A percentile compares a stretch with the other conserved stretches of the same genome.
These are phyloP conservation scores for Micronisus gabar DNA, from an alignment of 2,113 vertebrate species.

Conservation along the genomic window DNA sequence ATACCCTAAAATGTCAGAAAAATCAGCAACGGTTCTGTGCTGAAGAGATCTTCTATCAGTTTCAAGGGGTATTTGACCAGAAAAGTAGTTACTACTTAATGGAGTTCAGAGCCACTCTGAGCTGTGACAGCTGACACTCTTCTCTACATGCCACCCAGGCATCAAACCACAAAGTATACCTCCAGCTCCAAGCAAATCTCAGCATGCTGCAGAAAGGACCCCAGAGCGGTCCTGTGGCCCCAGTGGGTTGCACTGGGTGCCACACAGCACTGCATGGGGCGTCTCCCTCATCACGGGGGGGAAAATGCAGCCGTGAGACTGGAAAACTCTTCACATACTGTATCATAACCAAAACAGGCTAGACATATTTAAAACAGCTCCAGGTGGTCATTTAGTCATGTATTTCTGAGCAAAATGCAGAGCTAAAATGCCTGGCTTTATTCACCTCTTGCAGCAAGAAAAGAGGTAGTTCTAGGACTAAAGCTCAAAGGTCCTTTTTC, in stretches of 20 bases:
- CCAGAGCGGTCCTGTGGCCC: accelerated
- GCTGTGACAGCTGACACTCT: not conserved
- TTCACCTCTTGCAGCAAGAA: not conserved
- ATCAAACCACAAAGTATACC: not conserved
- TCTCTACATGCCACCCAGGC: not conserved
- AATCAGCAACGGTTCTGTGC: not conserved
- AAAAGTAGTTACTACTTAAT: not conserved
- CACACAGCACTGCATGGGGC: accelerated
- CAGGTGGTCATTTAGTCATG: not conserved
- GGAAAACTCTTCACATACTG: not conserved
- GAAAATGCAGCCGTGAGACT: not conserved
- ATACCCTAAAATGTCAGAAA: not conserved
- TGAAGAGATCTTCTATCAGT: not conserved
- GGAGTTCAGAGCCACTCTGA: not conserved
- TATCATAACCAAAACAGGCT: not conserved
- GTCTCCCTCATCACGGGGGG: not conserved
- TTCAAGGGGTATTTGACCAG: not conserved
- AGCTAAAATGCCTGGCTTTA: not conserved
- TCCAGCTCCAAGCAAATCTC: not conserved
- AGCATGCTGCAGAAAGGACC: not conserved
- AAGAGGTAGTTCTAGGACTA: not conserved
- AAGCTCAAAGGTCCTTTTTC: not conserved
- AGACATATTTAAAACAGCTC: not conserved
- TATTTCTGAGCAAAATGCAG: not conserved
- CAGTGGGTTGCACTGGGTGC: not conserved